A percentile compares a stretch with the other conserved stretches of the same genome.
These are phyloP conservation scores for Harpalus rufipes DNA, from an alignment of 2,888 invertebrate species.

Conservation along the genomic window DNA sequence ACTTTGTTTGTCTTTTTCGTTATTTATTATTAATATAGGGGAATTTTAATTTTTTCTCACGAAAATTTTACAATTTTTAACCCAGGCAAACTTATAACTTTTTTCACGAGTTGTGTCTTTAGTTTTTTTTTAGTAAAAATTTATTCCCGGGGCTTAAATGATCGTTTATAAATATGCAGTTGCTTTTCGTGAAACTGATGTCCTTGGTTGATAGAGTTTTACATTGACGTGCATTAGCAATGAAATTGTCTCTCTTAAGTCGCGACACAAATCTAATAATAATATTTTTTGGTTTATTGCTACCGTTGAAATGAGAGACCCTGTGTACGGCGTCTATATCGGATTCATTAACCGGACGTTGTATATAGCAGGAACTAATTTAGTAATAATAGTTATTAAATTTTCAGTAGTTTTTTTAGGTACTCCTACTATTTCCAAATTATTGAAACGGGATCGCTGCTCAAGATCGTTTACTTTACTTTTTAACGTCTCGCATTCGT, in stretches of 20 bases:
- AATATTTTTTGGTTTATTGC: too few relatives aligned
- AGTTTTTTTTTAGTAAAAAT: background rate
- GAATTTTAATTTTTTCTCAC: background rate
- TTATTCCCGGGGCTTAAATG: background rate
- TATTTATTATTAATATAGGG: background rate
- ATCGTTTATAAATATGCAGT: background rate
- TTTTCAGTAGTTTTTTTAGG: background rate
- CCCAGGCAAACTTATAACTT: background rate
- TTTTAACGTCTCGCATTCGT: too few relatives aligned
- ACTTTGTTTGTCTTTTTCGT: background rate
- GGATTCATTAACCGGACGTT: background rate
- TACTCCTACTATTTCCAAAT: background rate
- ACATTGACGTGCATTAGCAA: background rate
- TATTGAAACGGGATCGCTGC: background rate
- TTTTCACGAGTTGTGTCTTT: background rate
- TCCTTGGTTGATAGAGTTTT: too few relatives aligned
- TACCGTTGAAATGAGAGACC: too few relatives aligned
- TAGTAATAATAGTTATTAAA: background rate
- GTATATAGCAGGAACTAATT: background rate
- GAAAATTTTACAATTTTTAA: background rate
- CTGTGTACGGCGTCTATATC: background rate
- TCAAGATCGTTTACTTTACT: too few relatives aligned
- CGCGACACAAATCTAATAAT: too few relatives aligned
- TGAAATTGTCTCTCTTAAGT: background rate
- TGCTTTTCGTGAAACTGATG: background rate